Base-by-base conservation (phyloP, 2,113 vertebrate species). In the Ancistrus triradiatus region DNA sequence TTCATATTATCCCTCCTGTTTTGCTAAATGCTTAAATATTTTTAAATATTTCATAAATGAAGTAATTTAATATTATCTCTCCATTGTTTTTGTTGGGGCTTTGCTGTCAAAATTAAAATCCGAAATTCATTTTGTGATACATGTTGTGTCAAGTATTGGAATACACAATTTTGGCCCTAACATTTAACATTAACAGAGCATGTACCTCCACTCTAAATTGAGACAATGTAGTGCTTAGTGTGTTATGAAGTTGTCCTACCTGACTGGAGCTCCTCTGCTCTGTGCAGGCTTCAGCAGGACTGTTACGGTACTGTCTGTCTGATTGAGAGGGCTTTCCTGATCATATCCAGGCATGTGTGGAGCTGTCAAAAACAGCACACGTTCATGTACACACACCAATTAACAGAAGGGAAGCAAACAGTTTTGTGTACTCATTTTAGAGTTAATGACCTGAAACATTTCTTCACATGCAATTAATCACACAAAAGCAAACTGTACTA, bases 311-410 rank as follows among this genome's bases (percentile, higher is more conserved):
- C 90, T 95, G 81, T 98, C 96, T 1, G 94, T 99, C 78, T 98
- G 95, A 78, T 99, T 98, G 74, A 97, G 86, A 61, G 95, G 96
- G 37, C 91, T 87, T 83, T 98, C 94, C 61, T 91, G 86, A 68
- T 99, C 96, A 66, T 99, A 99, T 0, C 89, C 87, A 2, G 96
- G 95, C 96, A 99, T 98, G 66, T 91, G 91, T 0, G 96, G 96
- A 68, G 96, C 96, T 98, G 67, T 59, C 60, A 40, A 68, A 72
- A 76, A 22, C 8, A 28, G 43, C 57, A 55, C 21, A 44, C 35
- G 55, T 6, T 31, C 22, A 52, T 24, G 42, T 37, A 65, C 35
- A 59, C 46, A 63, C 35, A 60, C 56, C 33, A 21, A 21, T 24
- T 24, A 42, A 24, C 8, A 42, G 13, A 4, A 18, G 10, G n/a